Base-by-base conservation (phyloP, 2,888 invertebrate genomes). In the Diaprepes abbreviatus region DNA sequence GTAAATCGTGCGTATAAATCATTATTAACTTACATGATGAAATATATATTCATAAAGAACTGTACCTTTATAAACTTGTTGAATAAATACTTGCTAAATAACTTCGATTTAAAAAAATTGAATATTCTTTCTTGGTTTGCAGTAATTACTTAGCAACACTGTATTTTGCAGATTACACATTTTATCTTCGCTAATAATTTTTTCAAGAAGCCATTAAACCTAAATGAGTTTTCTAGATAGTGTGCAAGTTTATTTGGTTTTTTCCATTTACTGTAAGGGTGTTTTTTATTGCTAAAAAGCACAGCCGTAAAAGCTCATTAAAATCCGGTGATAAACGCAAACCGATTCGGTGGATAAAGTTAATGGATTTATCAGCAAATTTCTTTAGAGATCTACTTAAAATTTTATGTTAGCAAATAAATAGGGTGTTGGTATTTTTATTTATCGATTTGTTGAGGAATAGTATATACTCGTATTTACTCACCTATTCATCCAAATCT, bases 291-390 rank as follows among this genome's bases (percentile, higher is more conserved):
- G 55, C 63, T 50, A 62, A 70, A 64, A 66, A 57, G 66, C 54
- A 58, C 50, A 66, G 63, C 66, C 58, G 71, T 71, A 67, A 67
- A 66, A 66, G 45, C 66, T 66, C 70, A 65, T 70, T 70, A 70
- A 70, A 66, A 66, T 62, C 66, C 17, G 35, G 65, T 60, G 59
- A 59, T 70, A 70, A 70, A 70, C 52, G 59, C 65, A 55, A 65
- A 50, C 48, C 36, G 65, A 59, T 65, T 60, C 54, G 35, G 40
- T 54, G 55, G 67, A 54, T 70, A 70, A 65, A 35, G 38, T 54
- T 65, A 70, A 70, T 65, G 65, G 65, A 65, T 70, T 67, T 67
- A 59, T 57, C 57, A 19, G 35, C 38, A 57, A 57, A 43, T 43
- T 21, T 43, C 14, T 43, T 43, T 21, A 19, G n/a, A 43, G 3